A percentile compares a stretch with the other conserved stretches of the same genome.
Conservation (phyloP, 2,113 vertebrate species). For the Cyanoliseus patagonus region DNA sequence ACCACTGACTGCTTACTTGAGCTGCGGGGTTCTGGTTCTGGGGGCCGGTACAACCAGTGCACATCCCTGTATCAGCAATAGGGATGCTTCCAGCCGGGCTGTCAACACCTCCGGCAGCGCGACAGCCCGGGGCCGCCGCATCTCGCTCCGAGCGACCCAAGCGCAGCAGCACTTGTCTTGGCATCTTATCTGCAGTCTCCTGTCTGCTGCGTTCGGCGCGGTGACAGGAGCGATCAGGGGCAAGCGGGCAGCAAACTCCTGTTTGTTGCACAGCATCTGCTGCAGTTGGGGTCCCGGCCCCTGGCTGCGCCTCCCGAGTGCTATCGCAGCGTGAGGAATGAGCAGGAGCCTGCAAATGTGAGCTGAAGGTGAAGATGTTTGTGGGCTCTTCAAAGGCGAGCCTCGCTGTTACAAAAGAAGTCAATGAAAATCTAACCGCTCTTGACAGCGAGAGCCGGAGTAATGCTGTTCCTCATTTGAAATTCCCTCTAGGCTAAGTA, state of each 20-base stretch:
- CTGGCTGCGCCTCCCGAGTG: neutral
- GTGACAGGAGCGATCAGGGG: neutral
- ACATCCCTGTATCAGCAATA: neutral
- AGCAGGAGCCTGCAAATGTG: neutral
- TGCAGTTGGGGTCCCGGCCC: neutral
- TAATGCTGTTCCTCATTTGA: slow-evolving; percentile 57
- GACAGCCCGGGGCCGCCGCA: neutral
- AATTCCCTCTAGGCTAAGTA: slow-evolving; percentile 65
- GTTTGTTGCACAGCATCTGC: neutral
- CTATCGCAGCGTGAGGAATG: fast-evolving
- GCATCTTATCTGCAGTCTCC: neutral
- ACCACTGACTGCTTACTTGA: fast-evolving
- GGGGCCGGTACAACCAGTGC: neutral
- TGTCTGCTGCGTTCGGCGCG: neutral
- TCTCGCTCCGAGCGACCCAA: neutral
- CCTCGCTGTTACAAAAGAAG: slow-evolving; percentile 5
- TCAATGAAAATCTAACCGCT: slow-evolving; percentile 33
- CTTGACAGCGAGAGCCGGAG: slow-evolving; percentile 24
- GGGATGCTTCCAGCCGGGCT: neutral
- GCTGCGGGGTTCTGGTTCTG: fast-evolving
- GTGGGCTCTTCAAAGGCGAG: slow-evolving; percentile 27
- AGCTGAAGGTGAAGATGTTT: slow-evolving; percentile 47
- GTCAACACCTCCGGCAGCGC: neutral
- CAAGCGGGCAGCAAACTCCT: neutral
- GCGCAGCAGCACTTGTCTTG: fast-evolving